These are phyloP conservation scores for Vireo altiloquus DNA, from an alignment of 2,113 vertebrate genomes.

Conservation along the genomic window DNA sequence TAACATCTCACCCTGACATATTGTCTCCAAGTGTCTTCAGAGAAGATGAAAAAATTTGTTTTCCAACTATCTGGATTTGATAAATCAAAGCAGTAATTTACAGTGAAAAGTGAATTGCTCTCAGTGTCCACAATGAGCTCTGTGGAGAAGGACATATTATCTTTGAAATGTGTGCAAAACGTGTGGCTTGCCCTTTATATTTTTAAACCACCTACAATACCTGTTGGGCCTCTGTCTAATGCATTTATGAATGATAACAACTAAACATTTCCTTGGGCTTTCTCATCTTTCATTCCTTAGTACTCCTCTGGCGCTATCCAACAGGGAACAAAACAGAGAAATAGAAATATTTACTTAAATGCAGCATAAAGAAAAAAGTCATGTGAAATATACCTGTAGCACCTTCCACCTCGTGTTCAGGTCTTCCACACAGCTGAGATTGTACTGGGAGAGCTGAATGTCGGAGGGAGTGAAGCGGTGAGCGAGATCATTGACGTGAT, in stretches of 20 bases:
- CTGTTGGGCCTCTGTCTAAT: not conserved
- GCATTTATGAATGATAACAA: not conserved
- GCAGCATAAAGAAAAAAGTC: not conserved
- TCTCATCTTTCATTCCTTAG: not conserved
- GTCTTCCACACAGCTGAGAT: slow-evolving; percentile 86
- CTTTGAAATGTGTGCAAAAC: not conserved
- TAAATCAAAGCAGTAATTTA: not conserved
- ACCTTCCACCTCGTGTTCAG: slow-evolving; percentile 92
- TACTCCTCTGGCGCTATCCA: not conserved
- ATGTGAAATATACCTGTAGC: slow-evolving; percentile 82
- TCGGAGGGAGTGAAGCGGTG: slow-evolving; percentile 79
- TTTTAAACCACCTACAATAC: not conserved
- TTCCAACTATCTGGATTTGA: not conserved
- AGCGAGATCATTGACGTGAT: slow-evolving; percentile 85
- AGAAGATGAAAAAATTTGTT: not conserved
- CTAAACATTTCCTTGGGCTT: not conserved
- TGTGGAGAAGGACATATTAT: not conserved
- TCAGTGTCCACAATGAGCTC: fast-evolving
- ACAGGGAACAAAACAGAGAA: not conserved
- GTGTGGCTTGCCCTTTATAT: not conserved
- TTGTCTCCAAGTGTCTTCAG: not conserved
- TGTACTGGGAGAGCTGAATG: slow-evolving; percentile 87
- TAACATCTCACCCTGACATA: not conserved
- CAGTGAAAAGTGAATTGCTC: not conserved
- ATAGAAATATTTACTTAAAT: not conserved